Percentiles rank a stretch among this genome's conserved stretches.
Evolutionary conservation across 1,140 invertebrate species (phyloP).

Genomic region (Colletes gigas): DNA sequence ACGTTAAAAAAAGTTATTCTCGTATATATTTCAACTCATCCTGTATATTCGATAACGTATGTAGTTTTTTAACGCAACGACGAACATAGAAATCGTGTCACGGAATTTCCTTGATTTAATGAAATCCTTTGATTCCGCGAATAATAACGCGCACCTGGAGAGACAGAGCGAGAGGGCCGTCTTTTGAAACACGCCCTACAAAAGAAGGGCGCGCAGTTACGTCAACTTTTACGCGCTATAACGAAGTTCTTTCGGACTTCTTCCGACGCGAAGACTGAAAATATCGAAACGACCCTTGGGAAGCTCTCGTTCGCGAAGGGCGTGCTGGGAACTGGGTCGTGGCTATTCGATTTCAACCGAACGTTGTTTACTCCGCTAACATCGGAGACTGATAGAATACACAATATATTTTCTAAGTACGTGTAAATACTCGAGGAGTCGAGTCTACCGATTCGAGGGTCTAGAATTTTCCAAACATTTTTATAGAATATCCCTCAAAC

Average conservation of each 20-base stretch:
- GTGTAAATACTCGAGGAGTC: too few species aligned
- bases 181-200: slow-evolving; percentile 3
- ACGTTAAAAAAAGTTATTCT: too few species aligned
- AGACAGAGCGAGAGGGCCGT: not conserved
- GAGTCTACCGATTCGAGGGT: too few species aligned
- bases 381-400: too few species aligned
- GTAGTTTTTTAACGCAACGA: not conserved
- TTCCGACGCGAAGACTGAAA: not conserved
- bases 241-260: not conserved
- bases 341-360: too few species aligned
- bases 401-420: too few species aligned
- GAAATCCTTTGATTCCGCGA: slow-evolving; percentile 9
- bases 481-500: not conserved
- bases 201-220: not conserved
- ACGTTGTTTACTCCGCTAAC: too few species aligned
- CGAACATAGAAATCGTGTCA: not conserved
- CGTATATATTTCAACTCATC: not conserved
- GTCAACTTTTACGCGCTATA: slow-evolving; percentile 1
- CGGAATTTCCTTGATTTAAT: slow-evolving; percentile 4
- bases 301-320: too few species aligned
- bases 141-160: not conserved
- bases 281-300: not conserved
- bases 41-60: not conserved
- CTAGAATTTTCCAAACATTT: too few species aligned
- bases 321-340: too few species aligned